phyloP scores from a whole-genome alignment of 2,888 invertebrate genomes.

The Sialis fuliginosa region DNA sequence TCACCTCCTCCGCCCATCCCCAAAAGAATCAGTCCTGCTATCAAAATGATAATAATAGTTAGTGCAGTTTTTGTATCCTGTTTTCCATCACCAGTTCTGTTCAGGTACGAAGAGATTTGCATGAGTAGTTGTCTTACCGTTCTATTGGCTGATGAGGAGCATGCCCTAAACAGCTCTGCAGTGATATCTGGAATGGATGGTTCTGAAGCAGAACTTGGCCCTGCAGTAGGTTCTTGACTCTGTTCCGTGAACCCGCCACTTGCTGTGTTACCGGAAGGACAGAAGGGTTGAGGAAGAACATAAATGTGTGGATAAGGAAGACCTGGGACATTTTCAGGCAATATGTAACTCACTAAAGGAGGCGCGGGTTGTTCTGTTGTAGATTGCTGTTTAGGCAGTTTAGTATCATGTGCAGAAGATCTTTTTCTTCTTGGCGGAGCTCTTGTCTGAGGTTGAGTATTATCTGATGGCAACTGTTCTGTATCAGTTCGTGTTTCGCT shows the following conservation, averaged over 20 bases:
- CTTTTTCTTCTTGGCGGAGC: not conserved
- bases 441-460: not conserved
- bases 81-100: slow-evolving; percentile 45
- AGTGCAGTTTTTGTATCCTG: slow-evolving; percentile 59
- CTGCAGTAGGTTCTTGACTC: not conserved
- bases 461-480: not conserved
- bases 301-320: slow-evolving; percentile 2
- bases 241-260: not conserved
- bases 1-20: slow-evolving; percentile 47
- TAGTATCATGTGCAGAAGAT: not conserved
- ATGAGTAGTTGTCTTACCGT: slow-evolving; percentile 50
- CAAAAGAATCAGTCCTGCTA: slow-evolving; percentile 60
- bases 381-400: not conserved
- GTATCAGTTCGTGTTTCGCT: not conserved
- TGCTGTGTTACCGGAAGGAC: not conserved
- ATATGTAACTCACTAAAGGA: not conserved
- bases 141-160: slow-evolving; percentile 43
- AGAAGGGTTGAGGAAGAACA: slow-evolving; percentile 2
- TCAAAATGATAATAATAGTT: slow-evolving; percentile 59
- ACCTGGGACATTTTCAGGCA: not conserved
- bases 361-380: not conserved
- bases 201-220: slow-evolving; percentile 26
- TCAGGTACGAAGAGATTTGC: slow-evolving; percentile 37
- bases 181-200: slow-evolving; percentile 51
- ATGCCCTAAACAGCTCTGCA: slow-evolving; percentile 49